Evolutionary conservation across 2,113 vertebrate species (phyloP).

Genomic region (Pelodiscus sinensis): DNA sequence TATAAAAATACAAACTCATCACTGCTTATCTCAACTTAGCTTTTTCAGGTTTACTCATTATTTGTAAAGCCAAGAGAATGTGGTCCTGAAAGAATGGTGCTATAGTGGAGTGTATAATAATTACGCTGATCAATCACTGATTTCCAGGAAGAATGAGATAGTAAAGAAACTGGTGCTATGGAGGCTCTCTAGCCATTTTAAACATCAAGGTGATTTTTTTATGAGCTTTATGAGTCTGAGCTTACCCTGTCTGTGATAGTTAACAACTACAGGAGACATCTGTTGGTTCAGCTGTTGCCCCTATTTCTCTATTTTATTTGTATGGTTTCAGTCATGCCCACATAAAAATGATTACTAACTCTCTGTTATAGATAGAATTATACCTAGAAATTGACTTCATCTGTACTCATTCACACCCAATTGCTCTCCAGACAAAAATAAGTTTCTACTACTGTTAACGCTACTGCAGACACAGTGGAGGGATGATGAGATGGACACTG

Average conservation of each 20-base stretch:
- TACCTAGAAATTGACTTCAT: rapidly evolving
- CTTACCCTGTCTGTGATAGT: not conserved
- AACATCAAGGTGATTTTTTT: not conserved
- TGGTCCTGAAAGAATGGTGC: not conserved
- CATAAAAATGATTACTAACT: not conserved
- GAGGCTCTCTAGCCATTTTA: not conserved
- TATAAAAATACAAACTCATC: not conserved
- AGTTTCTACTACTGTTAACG: not conserved
- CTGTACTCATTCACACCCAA: rapidly evolving
- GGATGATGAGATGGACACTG: not conserved
- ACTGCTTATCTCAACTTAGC: not conserved
- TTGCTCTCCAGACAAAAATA: not conserved
- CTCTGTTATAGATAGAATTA: not conserved
- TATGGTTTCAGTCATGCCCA: not conserved
- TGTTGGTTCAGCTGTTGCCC: rapidly evolving
- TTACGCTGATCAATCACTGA: not conserved
- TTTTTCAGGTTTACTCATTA: not conserved
- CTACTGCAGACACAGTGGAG: not conserved
- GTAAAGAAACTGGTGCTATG: not conserved
- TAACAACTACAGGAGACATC: not conserved
- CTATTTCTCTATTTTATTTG: not conserved
- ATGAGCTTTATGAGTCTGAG: not conserved
- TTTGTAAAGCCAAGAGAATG: not conserved
- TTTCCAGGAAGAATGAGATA: not conserved
- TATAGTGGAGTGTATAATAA: not conserved